Base-by-base conservation (phyloP, 2,113 vertebrate species). In the Vanacampus margaritifer region DNA sequence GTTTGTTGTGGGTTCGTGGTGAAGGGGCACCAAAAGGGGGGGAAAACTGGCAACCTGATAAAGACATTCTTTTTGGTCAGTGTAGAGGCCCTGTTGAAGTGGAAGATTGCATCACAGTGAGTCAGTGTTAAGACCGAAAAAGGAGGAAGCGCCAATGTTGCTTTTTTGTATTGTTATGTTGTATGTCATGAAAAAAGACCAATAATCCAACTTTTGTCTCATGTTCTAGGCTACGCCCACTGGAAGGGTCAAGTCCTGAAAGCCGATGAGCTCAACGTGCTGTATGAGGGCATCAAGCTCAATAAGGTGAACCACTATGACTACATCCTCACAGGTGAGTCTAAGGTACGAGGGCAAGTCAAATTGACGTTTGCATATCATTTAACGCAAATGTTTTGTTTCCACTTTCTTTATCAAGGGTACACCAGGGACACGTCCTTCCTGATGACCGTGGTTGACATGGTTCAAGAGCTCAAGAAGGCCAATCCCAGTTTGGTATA, bases 241-340 rank as follows among this genome's bases (percentile, higher is more conserved):
- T 98, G 96, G 96, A 98, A 96, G 78, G 96, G 97, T 0, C 97
- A 99, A 63, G 94, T 98, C 17, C 88, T 99, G 85, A 97, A 92
- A 24, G 94, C 96, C 0, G 88, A 92, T 23, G 96, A 98, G 71
- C 93, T 99, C 11, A 94, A 95, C 2, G 93, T 94, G 54, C 88
- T 99, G 0, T 98, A 99, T 0, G 94, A 96, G 9, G 97, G 97
- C 3, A 94, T 99, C 45, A 94, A 92, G 78, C 92, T 97, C 73
- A 99, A 98, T 79, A 61, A 88, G 0, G 93, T 98, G 46, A 97
- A 94, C 77, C 91, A 77, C 3, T 99, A 99, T 23, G 95, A 99
- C 89, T 99, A 98, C 45, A 95, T 99, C 37, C 94, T 99, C 78
- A 99, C 97, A 57, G 96, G 96, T 98, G 69, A 86, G 84, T 75